A percentile compares a stretch with the other conserved stretches of the same genome.
Conservation (phyloP, 2,797 vertebrate genomes). For the Notolepis coatsorum region DNA sequence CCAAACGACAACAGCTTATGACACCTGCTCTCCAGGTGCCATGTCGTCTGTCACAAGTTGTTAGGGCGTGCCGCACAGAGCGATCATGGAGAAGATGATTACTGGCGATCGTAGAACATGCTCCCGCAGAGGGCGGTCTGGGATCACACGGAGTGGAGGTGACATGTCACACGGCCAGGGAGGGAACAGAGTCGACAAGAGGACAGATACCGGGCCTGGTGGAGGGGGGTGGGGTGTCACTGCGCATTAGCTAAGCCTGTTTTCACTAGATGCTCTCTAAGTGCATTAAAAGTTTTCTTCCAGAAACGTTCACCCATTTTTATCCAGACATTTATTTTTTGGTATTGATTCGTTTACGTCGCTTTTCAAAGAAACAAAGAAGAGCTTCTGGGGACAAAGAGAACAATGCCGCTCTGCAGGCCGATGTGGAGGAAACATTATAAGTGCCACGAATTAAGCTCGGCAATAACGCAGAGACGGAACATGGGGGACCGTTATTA, state of each 20-base stretch:
- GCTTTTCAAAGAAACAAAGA: conserved; percentile 10
- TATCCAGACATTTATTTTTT: neutral
- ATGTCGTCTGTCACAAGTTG: conserved; percentile 70
- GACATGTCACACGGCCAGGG: conserved; percentile 52
- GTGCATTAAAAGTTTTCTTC: neutral
- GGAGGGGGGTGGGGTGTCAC: too few species aligned
- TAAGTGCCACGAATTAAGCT: conserved; percentile 18
- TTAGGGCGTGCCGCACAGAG: conserved; percentile 54
- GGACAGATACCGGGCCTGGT: too few species aligned
- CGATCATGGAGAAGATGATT: conserved; percentile 67
- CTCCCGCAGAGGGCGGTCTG: conserved; percentile 60
- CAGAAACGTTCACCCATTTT: neutral
- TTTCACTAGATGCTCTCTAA: conserved; percentile 7
- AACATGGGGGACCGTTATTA: conserved; percentile 22
- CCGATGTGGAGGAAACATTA: conserved; percentile 13
- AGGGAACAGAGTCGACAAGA: conserved; percentile 43
- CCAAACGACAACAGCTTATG: conserved; percentile 71
- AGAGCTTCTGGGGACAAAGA: neutral
- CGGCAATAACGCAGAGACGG: conserved; percentile 24
- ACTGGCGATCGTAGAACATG: conserved; percentile 58
- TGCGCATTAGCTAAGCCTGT: conserved; percentile 5
- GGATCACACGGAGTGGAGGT: conserved; percentile 49
- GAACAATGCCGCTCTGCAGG: neutral
- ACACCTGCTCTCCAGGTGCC: conserved; percentile 72
- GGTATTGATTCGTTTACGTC: conserved; percentile 22